Base-by-base conservation (phyloP, 2,888 invertebrate species). In the Flexamia atlantica region DNA sequence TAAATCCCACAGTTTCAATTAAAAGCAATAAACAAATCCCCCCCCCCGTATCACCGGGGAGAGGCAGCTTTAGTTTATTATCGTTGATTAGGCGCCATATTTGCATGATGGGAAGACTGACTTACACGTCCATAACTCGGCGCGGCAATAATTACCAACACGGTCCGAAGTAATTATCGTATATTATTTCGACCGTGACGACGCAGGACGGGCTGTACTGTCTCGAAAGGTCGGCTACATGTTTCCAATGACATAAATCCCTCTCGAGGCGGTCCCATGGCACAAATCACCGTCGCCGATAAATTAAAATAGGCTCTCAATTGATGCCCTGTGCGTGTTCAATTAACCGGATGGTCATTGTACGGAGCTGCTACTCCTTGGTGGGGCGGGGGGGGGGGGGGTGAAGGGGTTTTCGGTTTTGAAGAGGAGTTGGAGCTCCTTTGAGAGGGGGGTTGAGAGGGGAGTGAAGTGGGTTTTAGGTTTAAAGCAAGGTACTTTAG, bases 231-330 rank as follows among this genome's bases (percentile, higher is more conserved):
- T 79, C 79, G 79, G 57, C 79, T 57, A 23, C 79, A 57, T 79
- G 79, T 79, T 79, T 79, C 79, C 79, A 79, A 57, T 79, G 79
- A 79, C 79, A 79, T 79, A 79, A 79, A 79, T 79, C 79, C 79
- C 79, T 79, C 79, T 53, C 76, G 79, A 79, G 79, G 79, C 79
- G 79, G 79, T 30, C 30, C 79, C 79, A 46, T 46, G 28, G 46
- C 74, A 76, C 74, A 76, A 76, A 76, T 76, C 74, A 76, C 74
- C 74, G 7, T 4, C 14, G 23, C 36, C 79, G 28, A 79, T 79
- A 79, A 79, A 79, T 79, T 79, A 79, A 79, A 79, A 79, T 79
- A 79, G 79, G 57, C 57, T 79, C 79, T 57, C 79, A 79, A 79
- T 79, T 79, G 79, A 79, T 79, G 79, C 36, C 46, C 57, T 20